Percentiles rank a stretch among this genome's conserved stretches.
Conservation (phyloP, 2,888 invertebrate genomes). For the Carpatolechia fugitivella region DNA sequence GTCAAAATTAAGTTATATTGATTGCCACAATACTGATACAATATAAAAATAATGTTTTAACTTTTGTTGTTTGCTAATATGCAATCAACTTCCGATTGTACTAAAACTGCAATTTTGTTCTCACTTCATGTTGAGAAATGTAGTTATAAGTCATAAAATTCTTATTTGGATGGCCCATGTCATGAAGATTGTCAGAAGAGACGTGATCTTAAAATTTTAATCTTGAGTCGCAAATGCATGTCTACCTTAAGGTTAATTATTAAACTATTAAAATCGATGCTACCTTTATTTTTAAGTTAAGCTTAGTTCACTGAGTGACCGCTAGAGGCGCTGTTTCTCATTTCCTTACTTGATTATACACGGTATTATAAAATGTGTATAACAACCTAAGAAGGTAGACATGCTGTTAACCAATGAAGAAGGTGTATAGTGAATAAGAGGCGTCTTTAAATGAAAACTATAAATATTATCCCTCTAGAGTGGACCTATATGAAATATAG, state of each 20-base stretch:
- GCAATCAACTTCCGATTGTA: too few species aligned
- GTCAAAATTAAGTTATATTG: too few species aligned
- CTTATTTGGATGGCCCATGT: too few species aligned
- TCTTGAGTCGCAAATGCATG: neutral
- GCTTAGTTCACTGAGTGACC: constrained; percentile 6
- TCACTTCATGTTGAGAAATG: too few species aligned
- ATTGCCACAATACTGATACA: too few species aligned
- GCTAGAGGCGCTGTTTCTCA: constrained; percentile 1
- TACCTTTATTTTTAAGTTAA: neutral
- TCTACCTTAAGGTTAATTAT: neutral
- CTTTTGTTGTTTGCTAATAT: too few species aligned
- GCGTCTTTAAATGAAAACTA: constrained; percentile 19
- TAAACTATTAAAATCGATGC: neutral
- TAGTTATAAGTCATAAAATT: too few species aligned
- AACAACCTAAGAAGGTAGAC: neutral
- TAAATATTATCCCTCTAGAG: neutral
- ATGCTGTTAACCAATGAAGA: constrained; percentile 24
- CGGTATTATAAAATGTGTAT: neutral
- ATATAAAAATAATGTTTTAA: too few species aligned
- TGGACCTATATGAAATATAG: constrained; percentile 34
- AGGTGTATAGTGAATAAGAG: constrained; percentile 31
- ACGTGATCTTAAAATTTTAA: too few species aligned
- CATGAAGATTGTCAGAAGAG: too few species aligned
- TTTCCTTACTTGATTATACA: neutral
- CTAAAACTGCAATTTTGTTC: too few species aligned